Conservation (phyloP, 2,797 vertebrate species). For the Malacoraja senta region DNA sequence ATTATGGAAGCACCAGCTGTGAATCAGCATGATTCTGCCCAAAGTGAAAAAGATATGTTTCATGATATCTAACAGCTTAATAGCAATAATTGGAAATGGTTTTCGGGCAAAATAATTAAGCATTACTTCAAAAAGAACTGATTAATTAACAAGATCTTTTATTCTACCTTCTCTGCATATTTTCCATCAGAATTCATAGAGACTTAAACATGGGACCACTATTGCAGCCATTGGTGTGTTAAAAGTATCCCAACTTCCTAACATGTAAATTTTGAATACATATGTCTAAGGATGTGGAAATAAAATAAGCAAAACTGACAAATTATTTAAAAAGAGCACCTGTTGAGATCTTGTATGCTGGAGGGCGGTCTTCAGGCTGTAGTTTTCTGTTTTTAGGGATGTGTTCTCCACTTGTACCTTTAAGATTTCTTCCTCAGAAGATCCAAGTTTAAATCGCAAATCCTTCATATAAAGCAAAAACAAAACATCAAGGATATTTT, state of each 20-base stretch:
- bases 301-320: not conserved
- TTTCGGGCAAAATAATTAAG: not conserved
- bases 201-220: not conserved
- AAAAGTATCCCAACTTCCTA: not conserved
- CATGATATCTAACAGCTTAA: not conserved
- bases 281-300: not conserved
- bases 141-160: not conserved
- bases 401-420: not conserved
- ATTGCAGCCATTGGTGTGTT: not conserved
- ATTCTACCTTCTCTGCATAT: not conserved
- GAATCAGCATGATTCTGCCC: no score
- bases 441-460: slow-evolving; percentile 1
- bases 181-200: not conserved
- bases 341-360: not conserved
- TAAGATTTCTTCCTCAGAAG: slow-evolving; percentile 1
- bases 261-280: not conserved
- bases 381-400: not conserved
- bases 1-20: no score
- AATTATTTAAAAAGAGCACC: slow-evolving; percentile 5
- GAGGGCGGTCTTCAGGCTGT: not conserved
- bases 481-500: not conserved
- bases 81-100: not conserved
- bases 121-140: not conserved
- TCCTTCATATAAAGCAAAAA: not conserved
- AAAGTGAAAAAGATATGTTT: not conserved